Evolutionary conservation across 2,888 invertebrate genomes (phyloP).

Genomic region (Doris montereyensis): DNA sequence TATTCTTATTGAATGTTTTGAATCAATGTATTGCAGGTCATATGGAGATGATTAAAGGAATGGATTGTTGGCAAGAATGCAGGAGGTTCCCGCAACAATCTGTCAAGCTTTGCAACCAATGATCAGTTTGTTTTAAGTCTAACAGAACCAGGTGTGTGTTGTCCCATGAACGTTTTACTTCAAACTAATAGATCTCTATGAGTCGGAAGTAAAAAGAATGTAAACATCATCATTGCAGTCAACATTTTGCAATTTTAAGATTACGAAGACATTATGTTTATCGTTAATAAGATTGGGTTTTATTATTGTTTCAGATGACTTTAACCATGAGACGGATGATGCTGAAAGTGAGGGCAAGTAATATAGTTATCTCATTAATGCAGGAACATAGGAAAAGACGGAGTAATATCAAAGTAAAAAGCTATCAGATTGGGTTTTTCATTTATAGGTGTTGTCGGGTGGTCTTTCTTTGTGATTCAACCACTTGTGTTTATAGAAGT

Average conservation of each 20-base stretch:
- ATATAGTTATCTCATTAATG: slow-evolving; percentile 73
- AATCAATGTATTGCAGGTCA: slow-evolving; percentile 61
- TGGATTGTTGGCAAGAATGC: slow-evolving; percentile 73
- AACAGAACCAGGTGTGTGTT: slow-evolving; percentile 68
- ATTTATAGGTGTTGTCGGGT: slow-evolving; percentile 74
- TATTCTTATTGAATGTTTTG: too few relatives aligned
- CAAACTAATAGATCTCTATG: too few relatives aligned
- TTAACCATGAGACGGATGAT: slow-evolving; percentile 65
- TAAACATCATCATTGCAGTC: too few relatives aligned
- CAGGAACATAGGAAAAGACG: slow-evolving; percentile 72
- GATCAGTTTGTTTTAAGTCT: slow-evolving; percentile 74
- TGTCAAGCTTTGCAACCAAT: slow-evolving; percentile 74
- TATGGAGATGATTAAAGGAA: slow-evolving; percentile 67
- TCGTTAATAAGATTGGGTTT: too few relatives aligned
- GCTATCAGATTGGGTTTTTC: slow-evolving; percentile 74
- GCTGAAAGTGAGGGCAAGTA: slow-evolving; percentile 64
- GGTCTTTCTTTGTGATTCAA: background rate
- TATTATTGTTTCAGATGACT: too few relatives aligned
- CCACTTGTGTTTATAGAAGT: background rate
- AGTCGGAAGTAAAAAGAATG: too few relatives aligned
- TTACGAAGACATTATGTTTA: too few relatives aligned
- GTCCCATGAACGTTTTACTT: too few relatives aligned
- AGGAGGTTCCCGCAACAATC: slow-evolving; percentile 75
- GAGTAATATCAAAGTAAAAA: slow-evolving; percentile 72
- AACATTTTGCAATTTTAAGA: too few relatives aligned